phyloP scores from a whole-genome alignment of 2,888 invertebrate genomes.

The Lycia hirtaria region DNA sequence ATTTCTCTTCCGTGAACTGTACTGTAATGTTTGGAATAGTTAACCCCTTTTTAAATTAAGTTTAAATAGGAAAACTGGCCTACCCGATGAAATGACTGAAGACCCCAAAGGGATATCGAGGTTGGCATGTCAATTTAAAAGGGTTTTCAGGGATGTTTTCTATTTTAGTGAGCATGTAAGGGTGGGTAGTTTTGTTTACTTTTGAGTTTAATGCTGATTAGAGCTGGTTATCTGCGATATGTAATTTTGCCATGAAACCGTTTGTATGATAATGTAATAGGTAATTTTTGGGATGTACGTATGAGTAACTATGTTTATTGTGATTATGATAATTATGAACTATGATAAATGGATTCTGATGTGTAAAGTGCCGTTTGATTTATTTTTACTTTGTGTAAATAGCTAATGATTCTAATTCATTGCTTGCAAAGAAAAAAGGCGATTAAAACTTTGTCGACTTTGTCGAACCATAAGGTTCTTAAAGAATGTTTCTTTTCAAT shows the following conservation, averaged over 20 bases:
- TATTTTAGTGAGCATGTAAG: slow-evolving; percentile 16
- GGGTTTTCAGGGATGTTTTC: slow-evolving; percentile 23
- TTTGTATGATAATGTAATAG: no score
- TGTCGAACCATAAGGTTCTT: no score
- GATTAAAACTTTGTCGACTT: no score
- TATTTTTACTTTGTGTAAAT: no score
- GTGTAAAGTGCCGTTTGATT: no score
- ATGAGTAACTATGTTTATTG: background rate
- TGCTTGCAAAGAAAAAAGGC: no score
- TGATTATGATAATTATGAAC: background rate
- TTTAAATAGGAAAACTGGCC: slow-evolving; percentile 28
- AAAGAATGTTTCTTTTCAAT: no score
- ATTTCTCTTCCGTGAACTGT: slow-evolving; percentile 22
- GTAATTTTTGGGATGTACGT: background rate
- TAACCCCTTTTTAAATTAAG: slow-evolving; percentile 30
- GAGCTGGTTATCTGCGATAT: background rate
- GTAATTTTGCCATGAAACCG: no score
- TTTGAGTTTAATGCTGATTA: background rate
- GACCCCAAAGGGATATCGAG: slow-evolving; percentile 27
- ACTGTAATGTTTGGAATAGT: slow-evolving; percentile 26
- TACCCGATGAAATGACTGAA: slow-evolving; percentile 26
- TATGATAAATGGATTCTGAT: background rate
- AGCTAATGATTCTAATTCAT: no score
- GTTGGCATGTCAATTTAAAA: slow-evolving; percentile 31
- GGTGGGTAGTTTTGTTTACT: slow-evolving; percentile 5